Evolutionary conservation across 2,888 invertebrate species (phyloP), one percentile per base, ranked within the genome.

Genomic region (Pseudococcus longispinus): DNA sequence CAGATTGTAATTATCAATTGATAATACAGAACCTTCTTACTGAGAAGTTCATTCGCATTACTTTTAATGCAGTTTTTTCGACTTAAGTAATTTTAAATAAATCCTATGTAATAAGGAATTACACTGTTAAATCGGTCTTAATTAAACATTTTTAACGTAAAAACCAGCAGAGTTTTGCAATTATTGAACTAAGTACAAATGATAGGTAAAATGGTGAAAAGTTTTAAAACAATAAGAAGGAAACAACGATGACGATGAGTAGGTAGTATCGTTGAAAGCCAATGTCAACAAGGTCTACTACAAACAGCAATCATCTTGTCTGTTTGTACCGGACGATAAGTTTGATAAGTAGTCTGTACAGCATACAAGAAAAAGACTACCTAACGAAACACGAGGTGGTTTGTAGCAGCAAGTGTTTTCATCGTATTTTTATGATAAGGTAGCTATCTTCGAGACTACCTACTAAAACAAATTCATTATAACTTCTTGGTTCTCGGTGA

Each of bases 221-320:
- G 37, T 37, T 37, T 37, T 37, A 37, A 37, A 37, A 37, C 37
- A 37, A 37, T 46, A 46, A 15, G 46, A 13, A 46, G 46, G 46
- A 46, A 15, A 55, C 55, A 55, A 55, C 65, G 70, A 70, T 18
- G 29, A 80, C 37, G 37, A 37, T 37, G 37, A 37, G 37, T 37
- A 37, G 3, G 42, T 20, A 20, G 77, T 80, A 80, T 42, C 37
- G 42, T 80, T 42, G 20, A 13, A 80, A 32, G 77, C 77, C 77
- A 80, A 80, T 80, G 77, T 80, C 77, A 80, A 80, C 77, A n/a
- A 80, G 77, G 77, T 80, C 77, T 20, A 80, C 77, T 20, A 80
- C 77, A 20, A 80, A 11, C 74, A 1, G 32, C 77, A 42, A 80
- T 80, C 77, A 13, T 80, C 42, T 80, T 42, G 77, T 80, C 77